Evolutionary conservation across 1,140 invertebrate genomes (phyloP).

Genomic region (Psilanteris sp.): DNA sequence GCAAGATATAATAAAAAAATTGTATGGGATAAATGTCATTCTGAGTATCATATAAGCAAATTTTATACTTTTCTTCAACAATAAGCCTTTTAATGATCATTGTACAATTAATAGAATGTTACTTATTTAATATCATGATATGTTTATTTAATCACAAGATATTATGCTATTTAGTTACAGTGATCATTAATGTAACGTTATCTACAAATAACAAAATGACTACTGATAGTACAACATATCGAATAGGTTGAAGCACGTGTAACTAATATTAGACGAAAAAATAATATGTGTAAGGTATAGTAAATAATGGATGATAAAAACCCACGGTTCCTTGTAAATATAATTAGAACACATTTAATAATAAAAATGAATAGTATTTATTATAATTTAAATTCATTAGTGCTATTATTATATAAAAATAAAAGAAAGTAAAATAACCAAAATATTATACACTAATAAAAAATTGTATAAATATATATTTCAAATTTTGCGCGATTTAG

Average conservation of each 20-base stretch:
- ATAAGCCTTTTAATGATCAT: conserved; percentile 41
- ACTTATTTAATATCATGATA: not conserved
- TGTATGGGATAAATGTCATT: too few species aligned
- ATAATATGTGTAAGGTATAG: conserved; percentile 25
- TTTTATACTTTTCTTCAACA: conserved; percentile 15
- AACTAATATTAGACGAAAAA: conserved; percentile 49
- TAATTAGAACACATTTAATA: too few species aligned
- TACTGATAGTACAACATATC: conserved; percentile 59
- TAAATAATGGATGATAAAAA: conserved; percentile 25
- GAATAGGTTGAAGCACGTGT: conserved; percentile 58
- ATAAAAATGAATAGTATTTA: too few species aligned
- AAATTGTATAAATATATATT: too few species aligned
- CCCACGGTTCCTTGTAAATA: conserved; percentile 19
- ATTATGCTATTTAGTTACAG: conserved; percentile 1
- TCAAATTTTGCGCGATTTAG: too few species aligned
- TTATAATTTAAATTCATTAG: too few species aligned
- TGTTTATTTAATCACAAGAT: too few species aligned
- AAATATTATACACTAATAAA: too few species aligned
- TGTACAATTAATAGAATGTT: conserved; percentile 8
- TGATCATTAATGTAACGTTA: conserved; percentile 37
- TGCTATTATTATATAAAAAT: too few species aligned
- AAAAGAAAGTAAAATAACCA: too few species aligned
- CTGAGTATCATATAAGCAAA: conserved; percentile 34
- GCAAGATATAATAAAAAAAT: conserved; percentile 9
- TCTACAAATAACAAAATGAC: conserved; percentile 51